Evolutionary conservation across 2,113 vertebrate genomes (phyloP).

Genomic region (Cricetomys ansorgei): DNA sequence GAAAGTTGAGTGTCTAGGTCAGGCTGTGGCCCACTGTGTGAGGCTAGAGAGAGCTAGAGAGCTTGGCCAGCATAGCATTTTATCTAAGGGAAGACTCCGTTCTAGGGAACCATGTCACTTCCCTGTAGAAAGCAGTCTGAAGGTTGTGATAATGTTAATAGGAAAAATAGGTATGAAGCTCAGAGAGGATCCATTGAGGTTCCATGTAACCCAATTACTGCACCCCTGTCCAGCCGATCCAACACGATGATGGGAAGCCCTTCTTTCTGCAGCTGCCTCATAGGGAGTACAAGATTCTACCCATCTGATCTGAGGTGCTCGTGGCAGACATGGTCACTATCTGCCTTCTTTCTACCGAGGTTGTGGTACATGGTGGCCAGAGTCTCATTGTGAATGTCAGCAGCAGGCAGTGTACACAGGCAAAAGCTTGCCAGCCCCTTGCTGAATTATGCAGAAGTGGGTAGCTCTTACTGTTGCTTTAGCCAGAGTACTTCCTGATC

Average conservation of each 20-base stretch:
- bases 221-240: background rate
- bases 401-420: background rate
- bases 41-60: background rate
- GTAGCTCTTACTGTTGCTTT: background rate
- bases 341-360: accelerated
- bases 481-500: background rate
- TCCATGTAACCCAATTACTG: background rate
- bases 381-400: background rate
- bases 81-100: background rate
- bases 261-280: background rate
- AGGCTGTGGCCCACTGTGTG: background rate
- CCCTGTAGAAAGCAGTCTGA: background rate
- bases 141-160: background rate
- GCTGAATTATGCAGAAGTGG: background rate
- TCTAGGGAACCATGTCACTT: background rate
- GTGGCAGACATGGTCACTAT: background rate
- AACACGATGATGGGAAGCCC: accelerated
- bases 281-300: background rate
- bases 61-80: background rate
- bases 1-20: background rate
- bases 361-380: background rate
- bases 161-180: background rate
- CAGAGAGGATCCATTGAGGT: background rate
- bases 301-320: background rate
- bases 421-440: background rate